Conservation (phyloP, 2,888 invertebrate species). For the Epirrhoe tristata region DNA sequence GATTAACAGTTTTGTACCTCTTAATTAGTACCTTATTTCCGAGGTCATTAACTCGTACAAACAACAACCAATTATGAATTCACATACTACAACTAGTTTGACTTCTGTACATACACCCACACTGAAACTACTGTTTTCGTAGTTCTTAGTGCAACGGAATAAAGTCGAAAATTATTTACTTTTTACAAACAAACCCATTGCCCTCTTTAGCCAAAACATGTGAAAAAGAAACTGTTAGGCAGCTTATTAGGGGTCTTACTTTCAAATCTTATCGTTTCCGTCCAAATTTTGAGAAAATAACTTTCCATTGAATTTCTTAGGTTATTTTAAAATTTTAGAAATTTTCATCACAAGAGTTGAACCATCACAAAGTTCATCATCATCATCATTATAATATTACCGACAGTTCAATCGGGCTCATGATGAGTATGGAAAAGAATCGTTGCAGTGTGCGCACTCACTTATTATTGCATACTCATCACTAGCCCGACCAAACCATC, state of each 20-base stretch:
- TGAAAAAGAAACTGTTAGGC: constrained; percentile 6
- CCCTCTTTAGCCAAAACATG: constrained; percentile 18
- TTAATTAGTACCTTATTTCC: constrained; percentile 20
- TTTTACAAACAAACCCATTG: neutral
- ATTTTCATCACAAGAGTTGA: neutral
- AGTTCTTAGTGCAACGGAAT: neutral
- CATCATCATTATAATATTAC: no score
- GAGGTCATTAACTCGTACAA: constrained; percentile 21
- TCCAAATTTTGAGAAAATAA: neutral
- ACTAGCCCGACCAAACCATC: no score
- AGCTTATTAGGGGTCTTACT: neutral
- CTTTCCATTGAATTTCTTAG: neutral
- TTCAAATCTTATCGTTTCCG: neutral
- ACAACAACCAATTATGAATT: constrained; percentile 26
- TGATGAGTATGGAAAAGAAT: no score
- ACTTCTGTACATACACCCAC: constrained; percentile 24
- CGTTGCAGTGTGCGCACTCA: no score
- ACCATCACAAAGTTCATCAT: neutral
- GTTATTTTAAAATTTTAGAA: neutral
- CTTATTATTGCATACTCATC: no score
- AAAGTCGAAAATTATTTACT: neutral
- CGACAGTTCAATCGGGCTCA: no score
- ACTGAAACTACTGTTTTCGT: neutral
- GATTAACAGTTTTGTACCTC: constrained; percentile 12
- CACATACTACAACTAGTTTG: constrained; percentile 22